These are phyloP conservation scores for Trematomus loennbergii DNA, from an alignment of 2,113 vertebrate genomes.

Conservation along the genomic window DNA sequence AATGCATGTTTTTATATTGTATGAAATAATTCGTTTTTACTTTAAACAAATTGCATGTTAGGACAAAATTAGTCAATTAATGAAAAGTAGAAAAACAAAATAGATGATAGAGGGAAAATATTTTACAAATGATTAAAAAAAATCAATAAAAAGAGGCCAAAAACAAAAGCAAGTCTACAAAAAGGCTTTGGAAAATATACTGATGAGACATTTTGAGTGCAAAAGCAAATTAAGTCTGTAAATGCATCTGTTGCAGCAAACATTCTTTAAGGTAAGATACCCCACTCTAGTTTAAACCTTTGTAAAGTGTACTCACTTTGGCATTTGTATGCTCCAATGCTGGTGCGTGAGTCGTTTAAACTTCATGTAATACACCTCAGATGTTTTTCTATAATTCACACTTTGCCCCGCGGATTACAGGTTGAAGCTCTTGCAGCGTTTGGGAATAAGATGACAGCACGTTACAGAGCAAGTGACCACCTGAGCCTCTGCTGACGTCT, in stretches of 20 bases:
- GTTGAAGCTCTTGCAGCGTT: constrained; percentile 14
- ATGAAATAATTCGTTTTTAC: too few species aligned
- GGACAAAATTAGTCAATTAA: too few species aligned
- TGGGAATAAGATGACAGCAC: background rate
- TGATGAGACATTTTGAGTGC: background rate
- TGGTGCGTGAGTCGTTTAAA: background rate
- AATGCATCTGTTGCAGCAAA: background rate
- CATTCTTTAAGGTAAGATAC: background rate
- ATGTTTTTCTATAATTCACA: constrained; percentile 9
- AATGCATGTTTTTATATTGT: too few species aligned
- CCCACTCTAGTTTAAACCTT: background rate
- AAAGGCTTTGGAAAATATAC: background rate
- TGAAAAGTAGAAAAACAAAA: background rate
- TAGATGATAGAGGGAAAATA: background rate
- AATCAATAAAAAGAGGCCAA: background rate
- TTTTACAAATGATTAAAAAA: background rate
- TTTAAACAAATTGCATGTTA: too few species aligned
- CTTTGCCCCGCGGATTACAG: constrained; percentile 27
- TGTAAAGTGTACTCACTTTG: background rate
- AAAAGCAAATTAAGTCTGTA: background rate
- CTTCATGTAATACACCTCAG: background rate
- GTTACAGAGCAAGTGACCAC: constrained; percentile 20
- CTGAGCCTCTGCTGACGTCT: constrained; percentile 49
- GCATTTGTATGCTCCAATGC: background rate
- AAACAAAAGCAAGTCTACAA: background rate